These are phyloP conservation scores for Hyles euphorbiae DNA, from an alignment of 1,140 invertebrate genomes.

Conservation along the genomic window DNA sequence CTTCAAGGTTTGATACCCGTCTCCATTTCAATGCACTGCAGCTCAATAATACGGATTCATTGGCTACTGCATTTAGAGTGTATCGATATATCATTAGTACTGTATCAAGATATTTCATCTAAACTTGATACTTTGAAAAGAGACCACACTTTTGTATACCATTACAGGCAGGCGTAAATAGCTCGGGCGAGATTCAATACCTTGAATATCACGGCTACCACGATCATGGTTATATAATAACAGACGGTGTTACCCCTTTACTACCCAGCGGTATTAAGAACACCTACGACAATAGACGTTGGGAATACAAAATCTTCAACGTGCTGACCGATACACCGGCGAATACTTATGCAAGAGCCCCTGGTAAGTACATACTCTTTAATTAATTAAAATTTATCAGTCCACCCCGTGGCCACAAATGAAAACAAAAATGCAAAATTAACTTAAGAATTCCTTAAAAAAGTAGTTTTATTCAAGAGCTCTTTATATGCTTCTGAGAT, in stretches of 20 bases:
- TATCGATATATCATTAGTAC: no score
- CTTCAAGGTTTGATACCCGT: no score
- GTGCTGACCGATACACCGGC: slow-evolving; percentile 79
- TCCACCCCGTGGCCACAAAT: background rate
- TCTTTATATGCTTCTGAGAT: no score
- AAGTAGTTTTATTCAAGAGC: no score
- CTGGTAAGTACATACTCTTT: slow-evolving; percentile 62
- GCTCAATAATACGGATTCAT: no score
- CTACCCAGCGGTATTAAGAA: slow-evolving; percentile 67
- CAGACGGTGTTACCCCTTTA: slow-evolving; percentile 72
- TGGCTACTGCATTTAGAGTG: no score
- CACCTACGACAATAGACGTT: slow-evolving; percentile 77
- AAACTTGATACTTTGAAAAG: no score
- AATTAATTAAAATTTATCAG: background rate
- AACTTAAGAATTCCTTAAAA: no score
- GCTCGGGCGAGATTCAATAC: slow-evolving; percentile 81
- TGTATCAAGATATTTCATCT: no score
- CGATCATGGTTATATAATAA: slow-evolving; percentile 78
- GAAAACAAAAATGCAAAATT: no score
- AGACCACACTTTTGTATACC: no score
- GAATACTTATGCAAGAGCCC: slow-evolving; percentile 80
- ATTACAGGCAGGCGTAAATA: slow-evolving; percentile 77
- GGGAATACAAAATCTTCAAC: slow-evolving; percentile 76
- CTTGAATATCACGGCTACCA: slow-evolving; percentile 78
- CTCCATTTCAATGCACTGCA: no score